Conservation (phyloP, 2,888 invertebrate species). For the Coleophora flavipennella region DNA sequence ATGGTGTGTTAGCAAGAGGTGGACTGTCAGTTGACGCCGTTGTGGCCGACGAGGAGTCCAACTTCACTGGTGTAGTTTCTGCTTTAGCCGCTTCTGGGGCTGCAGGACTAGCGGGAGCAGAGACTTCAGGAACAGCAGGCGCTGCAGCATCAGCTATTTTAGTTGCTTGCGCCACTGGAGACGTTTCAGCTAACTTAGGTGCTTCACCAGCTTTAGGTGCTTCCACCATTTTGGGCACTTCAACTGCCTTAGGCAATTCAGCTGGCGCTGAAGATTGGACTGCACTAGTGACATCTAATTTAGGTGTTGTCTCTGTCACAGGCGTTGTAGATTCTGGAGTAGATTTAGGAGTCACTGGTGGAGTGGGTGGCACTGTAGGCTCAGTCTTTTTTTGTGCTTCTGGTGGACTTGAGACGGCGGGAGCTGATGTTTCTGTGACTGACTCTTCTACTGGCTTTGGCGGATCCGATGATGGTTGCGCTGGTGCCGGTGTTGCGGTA, state of each 20-base stretch:
- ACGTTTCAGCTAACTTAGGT: slow-evolving; percentile 9
- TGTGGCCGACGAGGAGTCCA: slow-evolving; percentile 7
- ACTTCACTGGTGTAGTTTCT: slow-evolving; percentile 22
- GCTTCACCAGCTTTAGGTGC: slow-evolving; percentile 11
- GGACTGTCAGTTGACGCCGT: slow-evolving; percentile 44
- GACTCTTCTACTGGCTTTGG: slow-evolving; percentile 10
- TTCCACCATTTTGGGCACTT: slow-evolving; percentile 2
- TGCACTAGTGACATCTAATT: slow-evolving; percentile 8
- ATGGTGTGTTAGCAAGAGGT: slow-evolving; percentile 54
- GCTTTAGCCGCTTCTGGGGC: slow-evolving; percentile 12
- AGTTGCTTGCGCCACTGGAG: neutral
- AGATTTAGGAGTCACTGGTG: slow-evolving; percentile 21
- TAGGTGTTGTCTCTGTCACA: slow-evolving; percentile 18
- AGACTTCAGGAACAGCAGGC: slow-evolving; percentile 9
- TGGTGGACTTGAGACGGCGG: slow-evolving; percentile 10
- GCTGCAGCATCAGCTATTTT: slow-evolving; percentile 4
- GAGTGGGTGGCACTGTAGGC: slow-evolving; percentile 19
- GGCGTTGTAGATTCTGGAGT: slow-evolving; percentile 18
- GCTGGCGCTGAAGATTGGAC: slow-evolving; percentile 7
- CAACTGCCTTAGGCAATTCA: neutral
- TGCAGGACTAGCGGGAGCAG: slow-evolving; percentile 6
- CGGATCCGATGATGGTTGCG: slow-evolving; percentile 6
- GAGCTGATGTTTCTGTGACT: slow-evolving; percentile 15
- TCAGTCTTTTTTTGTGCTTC: slow-evolving; percentile 21
- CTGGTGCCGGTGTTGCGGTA: slow-evolving; percentile 7